phyloP scores from a whole-genome alignment of 2,797 vertebrate genomes.

The Gallirallus australis region DNA sequence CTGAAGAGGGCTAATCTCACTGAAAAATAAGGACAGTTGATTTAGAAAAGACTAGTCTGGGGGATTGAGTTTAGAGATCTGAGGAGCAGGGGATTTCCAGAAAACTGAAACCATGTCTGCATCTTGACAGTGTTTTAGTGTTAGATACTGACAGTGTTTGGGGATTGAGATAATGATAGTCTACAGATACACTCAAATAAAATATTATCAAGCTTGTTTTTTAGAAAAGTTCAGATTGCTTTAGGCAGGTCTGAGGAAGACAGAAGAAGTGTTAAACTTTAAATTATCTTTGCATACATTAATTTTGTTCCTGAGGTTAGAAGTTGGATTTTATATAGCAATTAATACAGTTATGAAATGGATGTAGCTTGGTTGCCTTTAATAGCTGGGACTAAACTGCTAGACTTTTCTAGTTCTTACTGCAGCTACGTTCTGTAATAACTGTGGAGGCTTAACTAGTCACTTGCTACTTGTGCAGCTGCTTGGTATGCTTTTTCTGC shows the following conservation, averaged over 20 bases:
- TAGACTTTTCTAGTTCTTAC: neutral
- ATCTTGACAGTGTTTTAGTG: neutral
- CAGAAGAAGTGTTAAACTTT: neutral
- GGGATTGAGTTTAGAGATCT: neutral
- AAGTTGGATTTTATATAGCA: neutral
- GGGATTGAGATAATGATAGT: neutral
- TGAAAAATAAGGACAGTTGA: neutral
- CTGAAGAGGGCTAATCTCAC: neutral
- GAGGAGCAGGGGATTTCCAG: slow-evolving; percentile 65
- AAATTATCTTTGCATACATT: neutral
- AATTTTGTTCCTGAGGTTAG: neutral
- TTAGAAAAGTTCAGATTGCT: neutral
- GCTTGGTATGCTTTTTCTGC: neutral
- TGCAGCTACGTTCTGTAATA: neutral
- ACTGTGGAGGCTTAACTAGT: neutral
- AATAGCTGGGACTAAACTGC: neutral
- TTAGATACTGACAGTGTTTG: slow-evolving; percentile 10
- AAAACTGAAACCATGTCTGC: neutral
- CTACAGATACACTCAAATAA: neutral
- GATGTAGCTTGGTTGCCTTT: neutral
- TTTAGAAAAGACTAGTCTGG: neutral
- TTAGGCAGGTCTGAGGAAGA: neutral
- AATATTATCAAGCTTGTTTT: neutral
- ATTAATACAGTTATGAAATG: neutral
- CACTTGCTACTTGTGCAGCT: neutral